These are phyloP conservation scores for Megaceryle torquata DNA, from an alignment of 2,113 vertebrate species.

Conservation along the genomic window DNA sequence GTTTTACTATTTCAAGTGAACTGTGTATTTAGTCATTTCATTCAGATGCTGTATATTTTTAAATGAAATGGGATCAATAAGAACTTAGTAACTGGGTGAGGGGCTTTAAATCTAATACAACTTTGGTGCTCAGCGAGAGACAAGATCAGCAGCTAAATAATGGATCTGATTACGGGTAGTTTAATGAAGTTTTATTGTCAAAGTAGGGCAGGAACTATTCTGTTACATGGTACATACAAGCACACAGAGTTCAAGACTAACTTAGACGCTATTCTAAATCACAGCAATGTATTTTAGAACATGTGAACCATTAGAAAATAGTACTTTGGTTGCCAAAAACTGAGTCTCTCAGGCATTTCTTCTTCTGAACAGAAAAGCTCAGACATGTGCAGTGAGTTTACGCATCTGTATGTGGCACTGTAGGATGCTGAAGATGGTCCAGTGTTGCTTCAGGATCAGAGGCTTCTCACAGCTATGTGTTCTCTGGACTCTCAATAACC, in stretches of 20 bases:
- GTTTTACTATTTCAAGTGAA: not conserved
- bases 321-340: constrained; percentile 27
- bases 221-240: not conserved
- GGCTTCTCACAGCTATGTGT: constrained; percentile 36
- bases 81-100: not conserved
- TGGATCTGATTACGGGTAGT: not conserved
- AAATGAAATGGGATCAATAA: not conserved
- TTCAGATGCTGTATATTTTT: not conserved
- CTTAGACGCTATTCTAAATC: not conserved
- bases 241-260: not conserved
- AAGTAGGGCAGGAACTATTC: not conserved
- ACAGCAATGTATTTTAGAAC: not conserved
- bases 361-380: constrained; percentile 34
- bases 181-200: constrained; percentile 66
- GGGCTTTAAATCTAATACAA: not conserved
- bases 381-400: not conserved
- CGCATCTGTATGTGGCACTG: not conserved
- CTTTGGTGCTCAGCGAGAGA: not conserved
- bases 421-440: constrained; percentile 54
- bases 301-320: not conserved
- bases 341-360: constrained; percentile 1
- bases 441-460: not conserved
- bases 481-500: constrained; percentile 75
- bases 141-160: not conserved
- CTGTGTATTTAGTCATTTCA: not conserved